Conservation (phyloP, 1,140 invertebrate genomes). For the Drosophila tani region DNA sequence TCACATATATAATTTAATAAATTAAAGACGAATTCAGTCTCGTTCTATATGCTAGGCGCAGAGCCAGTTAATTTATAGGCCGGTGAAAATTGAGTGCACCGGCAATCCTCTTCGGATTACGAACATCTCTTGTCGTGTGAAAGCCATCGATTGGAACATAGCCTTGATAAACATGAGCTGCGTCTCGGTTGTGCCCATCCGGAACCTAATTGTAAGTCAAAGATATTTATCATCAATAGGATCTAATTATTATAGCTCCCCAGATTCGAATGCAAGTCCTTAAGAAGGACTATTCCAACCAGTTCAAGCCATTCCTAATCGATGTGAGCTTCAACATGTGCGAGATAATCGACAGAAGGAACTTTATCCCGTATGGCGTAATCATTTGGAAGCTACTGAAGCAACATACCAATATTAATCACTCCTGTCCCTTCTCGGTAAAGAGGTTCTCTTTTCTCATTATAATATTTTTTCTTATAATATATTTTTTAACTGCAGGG, state of each 20-base stretch:
- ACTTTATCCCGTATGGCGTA: slow-evolving; percentile 21
- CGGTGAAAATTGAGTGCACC: too few relatives aligned
- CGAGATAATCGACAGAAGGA: slow-evolving; percentile 24
- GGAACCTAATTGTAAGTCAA: slow-evolving; percentile 8
- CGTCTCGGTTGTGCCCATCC: slow-evolving; percentile 4
- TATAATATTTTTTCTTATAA: not conserved
- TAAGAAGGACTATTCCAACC: slow-evolving; percentile 44
- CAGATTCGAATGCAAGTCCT: slow-evolving; percentile 21
- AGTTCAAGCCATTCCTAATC: slow-evolving; percentile 46
- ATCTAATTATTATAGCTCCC: not conserved
- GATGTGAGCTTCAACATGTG: slow-evolving; percentile 20
- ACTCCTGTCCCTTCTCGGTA: slow-evolving; percentile 41
- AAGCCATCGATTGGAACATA: slow-evolving; percentile 37
- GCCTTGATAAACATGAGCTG: slow-evolving; percentile 26
- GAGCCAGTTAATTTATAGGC: too few relatives aligned
- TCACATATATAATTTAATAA: too few relatives aligned
- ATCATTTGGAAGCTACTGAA: slow-evolving; percentile 8
- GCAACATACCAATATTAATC: slow-evolving; percentile 40
- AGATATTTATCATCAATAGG: not conserved
- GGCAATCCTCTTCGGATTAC: too few relatives aligned
- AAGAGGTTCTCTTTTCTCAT: not conserved
- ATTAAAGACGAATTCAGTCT: too few relatives aligned
- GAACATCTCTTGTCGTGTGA: too few relatives aligned
- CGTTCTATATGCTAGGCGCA: too few relatives aligned
- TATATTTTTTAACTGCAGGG: slow-evolving; percentile 4